Base-by-base conservation (phyloP, 2,113 vertebrate genomes). In the Morphnarchus princeps region DNA sequence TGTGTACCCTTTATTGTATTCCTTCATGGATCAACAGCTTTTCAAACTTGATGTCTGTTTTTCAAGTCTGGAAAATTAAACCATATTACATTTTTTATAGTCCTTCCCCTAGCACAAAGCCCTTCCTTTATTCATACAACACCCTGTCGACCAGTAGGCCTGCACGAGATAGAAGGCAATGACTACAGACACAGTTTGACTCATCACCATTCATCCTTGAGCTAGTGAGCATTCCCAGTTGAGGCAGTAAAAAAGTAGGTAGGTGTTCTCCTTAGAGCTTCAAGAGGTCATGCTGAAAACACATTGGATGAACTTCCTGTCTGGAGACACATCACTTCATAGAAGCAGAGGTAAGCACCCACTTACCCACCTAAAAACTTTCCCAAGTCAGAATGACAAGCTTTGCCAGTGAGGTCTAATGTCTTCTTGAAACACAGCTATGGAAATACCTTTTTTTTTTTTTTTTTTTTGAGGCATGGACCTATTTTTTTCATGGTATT, bases 161-260 rank as follows among this genome's bases (percentile, higher is more conserved):
- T 2, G 1, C 38, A 55, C 0, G 1, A n/a, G 42, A 66, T 8
- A 59, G 38, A 54, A 87, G 58, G n/a, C 6, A 6, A 7, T 12
- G 13, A 32, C 40, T 34, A 57, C 11, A 28, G 32, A 13, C 61
- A 40, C 9, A 32, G 45, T 28, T 45, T 17, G 45, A 59, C n/a
- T 88, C 16, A 4, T 58, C 9, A 12, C 32, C 19, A 25, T 22
- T 42, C 52, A 59, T 16, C 21, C 54, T 63, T 55, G 43, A 50
- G 18, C 40, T 20, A 52, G n/a, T 34, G 62, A 71, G 32, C 29
- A 28, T 17, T 63, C 43, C 40, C 26, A 38, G 29, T 5, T 8
- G 26, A 77, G 67, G 49, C 31, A 70, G 34, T 58, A 73, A 81
- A 42, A 43, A 93, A 88, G 21, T 2, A 66, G 13, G 25, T 2